Percentiles rank a stretch among this genome's conserved stretches.
Evolutionary conservation across 2,113 vertebrate genomes (phyloP).

Genomic region (Podocnemis expansa): DNA sequence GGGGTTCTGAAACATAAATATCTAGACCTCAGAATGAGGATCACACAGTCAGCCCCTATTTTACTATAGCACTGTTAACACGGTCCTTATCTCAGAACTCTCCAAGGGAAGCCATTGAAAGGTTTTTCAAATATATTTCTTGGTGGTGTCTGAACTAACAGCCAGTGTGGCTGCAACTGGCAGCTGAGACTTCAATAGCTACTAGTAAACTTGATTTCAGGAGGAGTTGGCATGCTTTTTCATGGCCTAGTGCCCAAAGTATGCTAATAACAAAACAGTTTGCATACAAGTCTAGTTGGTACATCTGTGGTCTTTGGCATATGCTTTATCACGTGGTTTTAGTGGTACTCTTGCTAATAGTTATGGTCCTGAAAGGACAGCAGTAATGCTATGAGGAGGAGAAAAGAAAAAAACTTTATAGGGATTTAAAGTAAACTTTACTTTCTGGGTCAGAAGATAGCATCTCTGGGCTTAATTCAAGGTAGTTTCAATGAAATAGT

Average conservation of each 20-base stretch:
- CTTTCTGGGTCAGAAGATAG: not conserved
- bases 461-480: not conserved
- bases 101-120: too few species aligned
- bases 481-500: not conserved
- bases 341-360: not conserved
- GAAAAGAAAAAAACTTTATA: not conserved
- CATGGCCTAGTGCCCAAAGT: not conserved
- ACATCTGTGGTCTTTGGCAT: not conserved
- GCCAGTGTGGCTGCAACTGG: fast-evolving
- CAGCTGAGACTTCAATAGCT: not conserved
- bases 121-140: not conserved
- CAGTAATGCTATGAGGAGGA: not conserved
- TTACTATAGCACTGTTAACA: too few species aligned
- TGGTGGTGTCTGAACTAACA: not conserved
- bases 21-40: not conserved
- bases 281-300: not conserved
- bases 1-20: fast-evolving
- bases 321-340: not conserved
- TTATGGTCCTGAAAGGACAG: not conserved
- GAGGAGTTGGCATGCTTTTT: not conserved
- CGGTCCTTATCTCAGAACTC: too few species aligned
- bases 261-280: not conserved
- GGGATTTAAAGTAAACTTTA: not conserved
- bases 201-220: not conserved
- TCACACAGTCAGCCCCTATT: not conserved